These are phyloP conservation scores for Hippolais icterina DNA, from an alignment of 2,113 vertebrate species.

Conservation along the genomic window DNA sequence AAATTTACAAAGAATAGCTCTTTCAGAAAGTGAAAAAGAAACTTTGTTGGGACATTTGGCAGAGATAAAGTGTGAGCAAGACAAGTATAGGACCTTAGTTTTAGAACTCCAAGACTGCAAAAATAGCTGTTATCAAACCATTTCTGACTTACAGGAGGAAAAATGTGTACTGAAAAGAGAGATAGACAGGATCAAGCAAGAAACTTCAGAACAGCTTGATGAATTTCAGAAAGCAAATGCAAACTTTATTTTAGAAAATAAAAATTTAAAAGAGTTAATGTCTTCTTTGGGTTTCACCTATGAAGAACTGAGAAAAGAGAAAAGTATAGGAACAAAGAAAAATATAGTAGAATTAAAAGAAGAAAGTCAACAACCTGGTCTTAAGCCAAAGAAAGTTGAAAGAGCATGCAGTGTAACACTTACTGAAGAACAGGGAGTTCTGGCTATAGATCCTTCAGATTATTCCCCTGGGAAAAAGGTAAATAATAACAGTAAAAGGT, in stretches of 20 bases:
- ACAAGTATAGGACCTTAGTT: neutral
- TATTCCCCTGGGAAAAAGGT: neutral
- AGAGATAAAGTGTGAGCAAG: neutral
- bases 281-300: neutral
- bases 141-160: conserved; percentile 61
- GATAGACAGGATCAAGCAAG: neutral
- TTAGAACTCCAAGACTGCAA: conserved; percentile 66
- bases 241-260: neutral
- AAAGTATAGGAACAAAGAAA: neutral
- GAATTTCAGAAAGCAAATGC: neutral
- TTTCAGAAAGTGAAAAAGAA: neutral
- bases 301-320: neutral
- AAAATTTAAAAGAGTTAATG: conserved; percentile 26
- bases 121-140: neutral
- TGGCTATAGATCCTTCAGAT: neutral
- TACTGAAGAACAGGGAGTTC: neutral
- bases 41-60: neutral
- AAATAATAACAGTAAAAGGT: neutral
- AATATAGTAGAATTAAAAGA: neutral
- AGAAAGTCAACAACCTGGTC: neutral
- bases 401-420: neutral
- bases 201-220: neutral
- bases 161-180: neutral
- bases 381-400: neutral
- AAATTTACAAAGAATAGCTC: neutral